These are phyloP conservation scores for Heliornis fulica DNA, from an alignment of 2,113 vertebrate genomes.

Conservation along the genomic window DNA sequence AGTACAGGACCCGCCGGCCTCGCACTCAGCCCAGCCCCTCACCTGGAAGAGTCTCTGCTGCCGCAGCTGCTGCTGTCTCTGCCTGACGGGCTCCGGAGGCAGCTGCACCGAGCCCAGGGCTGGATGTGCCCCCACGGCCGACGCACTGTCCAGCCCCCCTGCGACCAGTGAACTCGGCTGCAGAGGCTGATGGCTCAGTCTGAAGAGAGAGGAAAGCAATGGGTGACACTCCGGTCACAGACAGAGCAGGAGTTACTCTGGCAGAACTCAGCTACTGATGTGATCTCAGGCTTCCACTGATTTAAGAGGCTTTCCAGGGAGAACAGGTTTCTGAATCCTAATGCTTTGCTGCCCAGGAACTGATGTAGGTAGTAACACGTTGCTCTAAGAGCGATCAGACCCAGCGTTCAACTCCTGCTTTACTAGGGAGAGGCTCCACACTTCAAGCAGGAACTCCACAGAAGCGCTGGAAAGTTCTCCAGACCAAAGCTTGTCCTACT, in stretches of 20 bases:
- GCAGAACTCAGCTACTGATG: background rate
- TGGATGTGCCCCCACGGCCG: slow-evolving; percentile 10
- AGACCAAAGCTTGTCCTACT: background rate
- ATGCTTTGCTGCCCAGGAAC: background rate
- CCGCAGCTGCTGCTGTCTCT: slow-evolving; percentile 67
- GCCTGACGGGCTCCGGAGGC: slow-evolving; percentile 63
- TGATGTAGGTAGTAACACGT: background rate
- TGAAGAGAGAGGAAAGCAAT: background rate
- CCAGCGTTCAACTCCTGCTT: background rate
- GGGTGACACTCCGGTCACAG: background rate
- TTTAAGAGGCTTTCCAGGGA: background rate
- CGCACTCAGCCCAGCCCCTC: background rate
- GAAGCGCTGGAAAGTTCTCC: background rate
- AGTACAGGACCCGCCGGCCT: no score
- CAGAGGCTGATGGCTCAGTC: slow-evolving; percentile 72
- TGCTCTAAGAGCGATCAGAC: background rate
- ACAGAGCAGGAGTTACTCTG: background rate
- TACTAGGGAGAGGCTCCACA: background rate
- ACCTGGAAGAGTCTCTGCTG: slow-evolving; percentile 77
- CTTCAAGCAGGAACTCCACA: background rate
- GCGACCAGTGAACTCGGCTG: slow-evolving; percentile 67
- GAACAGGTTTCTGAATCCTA: background rate
- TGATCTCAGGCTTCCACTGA: background rate
- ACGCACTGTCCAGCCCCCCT: slow-evolving; percentile 50
- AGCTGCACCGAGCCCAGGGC: slow-evolving; percentile 35